Conservation (phyloP, 2,888 invertebrate genomes). For the Drosophila dives region DNA sequence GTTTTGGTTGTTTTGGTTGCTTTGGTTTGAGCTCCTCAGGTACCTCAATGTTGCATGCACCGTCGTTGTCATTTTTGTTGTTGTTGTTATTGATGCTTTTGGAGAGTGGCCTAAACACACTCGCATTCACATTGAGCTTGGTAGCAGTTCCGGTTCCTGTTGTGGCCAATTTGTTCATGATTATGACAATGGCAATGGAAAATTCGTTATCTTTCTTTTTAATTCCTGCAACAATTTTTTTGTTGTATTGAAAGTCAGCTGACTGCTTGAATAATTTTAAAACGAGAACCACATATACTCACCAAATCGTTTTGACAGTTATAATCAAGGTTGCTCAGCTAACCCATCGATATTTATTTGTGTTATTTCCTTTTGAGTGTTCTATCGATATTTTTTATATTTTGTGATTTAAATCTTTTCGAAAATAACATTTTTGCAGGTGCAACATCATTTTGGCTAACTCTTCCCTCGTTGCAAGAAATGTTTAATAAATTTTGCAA, state of each 20-base stretch:
- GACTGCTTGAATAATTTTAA: slow-evolving; percentile 30
- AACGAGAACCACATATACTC: neutral
- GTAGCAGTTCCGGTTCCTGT: neutral
- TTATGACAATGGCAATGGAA: neutral
- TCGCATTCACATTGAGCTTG: slow-evolving; percentile 63
- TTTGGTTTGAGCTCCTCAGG: slow-evolving; percentile 9
- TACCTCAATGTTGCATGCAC: neutral
- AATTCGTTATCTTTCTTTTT: slow-evolving; percentile 7
- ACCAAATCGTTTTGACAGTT: slow-evolving; percentile 19
- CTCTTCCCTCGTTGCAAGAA: neutral
- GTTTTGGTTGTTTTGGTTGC: slow-evolving; percentile 25
- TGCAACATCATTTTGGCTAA: neutral
- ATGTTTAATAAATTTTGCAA: neutral
- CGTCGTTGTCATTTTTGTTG: neutral
- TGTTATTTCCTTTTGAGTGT: neutral
- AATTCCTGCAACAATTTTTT: slow-evolving; percentile 25
- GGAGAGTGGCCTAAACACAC: slow-evolving; percentile 56
- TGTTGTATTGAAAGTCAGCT: slow-evolving; percentile 25
- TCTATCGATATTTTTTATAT: neutral
- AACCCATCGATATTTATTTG: neutral
- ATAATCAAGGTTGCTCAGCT: slow-evolving; percentile 18
- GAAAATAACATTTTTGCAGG: neutral
- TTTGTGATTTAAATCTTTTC: neutral
- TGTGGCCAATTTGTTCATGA: neutral
- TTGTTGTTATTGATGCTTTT: neutral